Base-by-base conservation (phyloP, 1,140 invertebrate genomes). In the Dendroctonus ponderosae region DNA sequence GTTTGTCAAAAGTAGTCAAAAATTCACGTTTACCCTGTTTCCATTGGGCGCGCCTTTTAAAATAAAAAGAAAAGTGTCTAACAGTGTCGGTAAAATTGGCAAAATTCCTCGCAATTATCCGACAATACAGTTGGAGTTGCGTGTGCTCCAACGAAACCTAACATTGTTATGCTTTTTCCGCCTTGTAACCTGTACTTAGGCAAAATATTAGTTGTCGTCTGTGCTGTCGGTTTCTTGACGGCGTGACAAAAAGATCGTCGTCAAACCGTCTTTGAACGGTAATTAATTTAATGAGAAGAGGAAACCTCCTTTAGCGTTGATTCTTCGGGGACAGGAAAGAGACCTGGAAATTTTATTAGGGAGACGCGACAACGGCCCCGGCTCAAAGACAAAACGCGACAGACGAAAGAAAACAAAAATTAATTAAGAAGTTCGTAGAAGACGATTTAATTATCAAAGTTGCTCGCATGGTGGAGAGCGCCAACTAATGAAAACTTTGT, bases 241-340 rank as follows among this genome's bases (percentile, higher is more conserved):
- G 62, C 44, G 56, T 59, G 63, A 66, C 63, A 66, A 66, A 66
- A 66, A 66, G 63, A 59, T 50, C 54, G 44, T 65, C 43, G 62
- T 12, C 62, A 41, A 26, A 44, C 61, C 40, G 51, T 64, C 62
- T 65, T 65, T 65, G 56, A 66, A 66, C 63, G 54, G 56, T 59
- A 66, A 66, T 66, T 66, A 66, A 66, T 66, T 66, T 66, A 66
- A 66, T 66, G 63, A 66, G 63, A 59, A 66, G 53, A 66, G 63
- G 63, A 66, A 66, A 66, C 63, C 63, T 59, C 63, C 42, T 66
- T 66, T 59, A 44, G 26, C 53, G 63, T 48, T 44, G 54, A 52
- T 66, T 66, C 54, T 49, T 59, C 48, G 12, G 56, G 63, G 52
- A 64, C 51, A 43, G 63, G 49, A 51, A 66, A 65, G 43, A 39